phyloP scores from a whole-genome alignment of 64 coral and sea anemone genomes.

The Stylophora pistillata region DNA sequence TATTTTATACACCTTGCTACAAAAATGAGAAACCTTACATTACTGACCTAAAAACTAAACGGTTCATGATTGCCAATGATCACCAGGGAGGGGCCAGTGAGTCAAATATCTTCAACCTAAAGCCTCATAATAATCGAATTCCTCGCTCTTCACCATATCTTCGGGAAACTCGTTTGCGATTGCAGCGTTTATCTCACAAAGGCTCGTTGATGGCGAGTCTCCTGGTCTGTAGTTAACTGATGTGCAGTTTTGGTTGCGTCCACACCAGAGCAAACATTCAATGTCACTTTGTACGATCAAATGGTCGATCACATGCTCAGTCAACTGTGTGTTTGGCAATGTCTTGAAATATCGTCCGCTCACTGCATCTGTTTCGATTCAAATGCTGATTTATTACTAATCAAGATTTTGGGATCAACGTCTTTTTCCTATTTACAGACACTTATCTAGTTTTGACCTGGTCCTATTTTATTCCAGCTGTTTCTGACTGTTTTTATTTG shows the following conservation, averaged over 20 bases:
- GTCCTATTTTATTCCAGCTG: too few species aligned
- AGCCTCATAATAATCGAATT: slow-evolving; percentile 3
- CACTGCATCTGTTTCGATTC: not conserved
- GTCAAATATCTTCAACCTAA: not conserved
- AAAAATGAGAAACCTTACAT: too few species aligned
- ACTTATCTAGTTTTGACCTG: too few species aligned
- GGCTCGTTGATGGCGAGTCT: not conserved
- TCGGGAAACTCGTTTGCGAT: not conserved
- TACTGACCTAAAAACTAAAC: too few species aligned
- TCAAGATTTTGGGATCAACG: not conserved
- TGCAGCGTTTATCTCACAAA: slow-evolving; percentile 27
- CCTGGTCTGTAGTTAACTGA: slow-evolving; percentile 25
- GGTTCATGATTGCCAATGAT: not conserved
- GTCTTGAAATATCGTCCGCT: slow-evolving; percentile 25
- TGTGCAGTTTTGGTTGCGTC: not conserved
- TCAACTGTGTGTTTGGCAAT: not conserved
- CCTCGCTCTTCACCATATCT: not conserved
- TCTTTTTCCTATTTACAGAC: not conserved
- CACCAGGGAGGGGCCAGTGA: not conserved
- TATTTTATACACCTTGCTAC: too few species aligned
- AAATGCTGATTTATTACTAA: not conserved
- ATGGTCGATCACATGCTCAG: not conserved
- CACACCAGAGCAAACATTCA: slow-evolving; percentile 21
- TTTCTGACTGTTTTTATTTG: too few species aligned
- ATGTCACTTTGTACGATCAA: slow-evolving; percentile 11